A percentile compares a stretch with the other conserved stretches of the same genome.
These are phyloP conservation scores for Tineola bisselliella DNA, from an alignment of 2,888 invertebrate genomes.

Conservation along the genomic window DNA sequence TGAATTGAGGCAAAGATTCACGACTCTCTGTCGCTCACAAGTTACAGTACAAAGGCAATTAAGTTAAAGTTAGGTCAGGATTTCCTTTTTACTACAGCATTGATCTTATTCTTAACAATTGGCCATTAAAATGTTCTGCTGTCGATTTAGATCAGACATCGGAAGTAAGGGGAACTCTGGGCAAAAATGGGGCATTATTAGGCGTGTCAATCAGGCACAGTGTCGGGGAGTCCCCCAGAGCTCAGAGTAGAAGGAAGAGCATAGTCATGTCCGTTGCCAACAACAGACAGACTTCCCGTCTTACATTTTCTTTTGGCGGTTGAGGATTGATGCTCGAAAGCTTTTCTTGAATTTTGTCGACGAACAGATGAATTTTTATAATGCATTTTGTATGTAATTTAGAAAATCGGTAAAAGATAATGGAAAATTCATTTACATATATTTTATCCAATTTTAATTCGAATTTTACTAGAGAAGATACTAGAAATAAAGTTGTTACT, in stretches of 20 bases:
- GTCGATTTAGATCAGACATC: conserved; percentile 12
- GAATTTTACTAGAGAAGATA: too few relatives aligned
- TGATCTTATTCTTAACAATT: conserved; percentile 4
- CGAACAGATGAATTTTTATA: not conserved
- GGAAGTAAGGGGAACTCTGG: not conserved
- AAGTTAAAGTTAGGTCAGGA: not conserved
- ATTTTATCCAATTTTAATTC: too few relatives aligned
- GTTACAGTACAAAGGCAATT: not conserved
- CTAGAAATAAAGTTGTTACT: too few relatives aligned
- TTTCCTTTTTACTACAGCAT: not conserved
- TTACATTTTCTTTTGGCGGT: not conserved
- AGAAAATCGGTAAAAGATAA: too few relatives aligned
- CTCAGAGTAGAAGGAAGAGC: conserved; percentile 3
- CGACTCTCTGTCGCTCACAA: too few relatives aligned
- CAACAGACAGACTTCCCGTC: conserved; percentile 3
- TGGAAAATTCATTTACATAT: too few relatives aligned
- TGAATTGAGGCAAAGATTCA: too few relatives aligned
- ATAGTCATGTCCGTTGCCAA: conserved; percentile 13
- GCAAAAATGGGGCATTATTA: conserved; percentile 9
- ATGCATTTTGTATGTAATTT: not conserved
- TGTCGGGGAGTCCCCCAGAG: not conserved
- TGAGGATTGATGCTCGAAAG: not conserved
- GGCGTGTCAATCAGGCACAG: conserved; percentile 1
- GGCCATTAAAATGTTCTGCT: conserved; percentile 12
- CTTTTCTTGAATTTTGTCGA: not conserved